These are phyloP conservation scores for Aphis craccivora DNA, from an alignment of 1,140 invertebrate species.

Conservation along the genomic window DNA sequence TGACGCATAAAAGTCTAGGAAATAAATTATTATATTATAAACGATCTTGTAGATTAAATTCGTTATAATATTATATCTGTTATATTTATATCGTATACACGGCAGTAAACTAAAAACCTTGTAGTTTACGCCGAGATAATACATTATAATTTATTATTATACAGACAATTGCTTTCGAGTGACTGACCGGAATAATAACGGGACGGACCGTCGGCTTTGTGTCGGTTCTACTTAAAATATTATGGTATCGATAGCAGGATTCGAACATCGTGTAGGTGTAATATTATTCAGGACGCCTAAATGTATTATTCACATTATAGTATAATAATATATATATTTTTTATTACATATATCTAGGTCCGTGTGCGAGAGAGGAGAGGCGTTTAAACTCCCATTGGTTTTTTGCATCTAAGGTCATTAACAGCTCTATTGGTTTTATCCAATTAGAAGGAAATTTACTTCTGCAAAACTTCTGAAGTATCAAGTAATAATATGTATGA, in stretches of 20 bases:
- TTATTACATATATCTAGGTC: too few species aligned
- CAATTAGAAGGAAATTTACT: too few species aligned
- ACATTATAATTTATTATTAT: not conserved
- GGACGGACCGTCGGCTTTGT: not conserved
- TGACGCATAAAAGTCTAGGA: not conserved
- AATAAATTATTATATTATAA: not conserved
- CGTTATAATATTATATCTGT: not conserved
- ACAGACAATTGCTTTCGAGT: conserved; percentile 9
- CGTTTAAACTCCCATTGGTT: too few species aligned
- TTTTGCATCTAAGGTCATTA: too few species aligned
- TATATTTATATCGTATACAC: not conserved
- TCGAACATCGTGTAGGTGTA: not conserved
- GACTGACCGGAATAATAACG: conserved; percentile 31
- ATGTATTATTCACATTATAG: too few species aligned
- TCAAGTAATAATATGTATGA: too few species aligned
- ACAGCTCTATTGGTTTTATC: too few species aligned
- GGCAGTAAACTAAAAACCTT: not conserved
- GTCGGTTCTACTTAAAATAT: not conserved
- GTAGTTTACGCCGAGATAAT: not conserved
- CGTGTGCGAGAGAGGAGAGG: too few species aligned
- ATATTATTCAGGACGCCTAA: not conserved
- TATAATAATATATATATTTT: too few species aligned
- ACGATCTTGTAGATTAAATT: not conserved
- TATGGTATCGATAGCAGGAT: not conserved
- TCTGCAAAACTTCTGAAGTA: too few species aligned